Evolutionary conservation across 2,113 vertebrate genomes (phyloP).

Genomic region (Pheucticus melanocephalus): DNA sequence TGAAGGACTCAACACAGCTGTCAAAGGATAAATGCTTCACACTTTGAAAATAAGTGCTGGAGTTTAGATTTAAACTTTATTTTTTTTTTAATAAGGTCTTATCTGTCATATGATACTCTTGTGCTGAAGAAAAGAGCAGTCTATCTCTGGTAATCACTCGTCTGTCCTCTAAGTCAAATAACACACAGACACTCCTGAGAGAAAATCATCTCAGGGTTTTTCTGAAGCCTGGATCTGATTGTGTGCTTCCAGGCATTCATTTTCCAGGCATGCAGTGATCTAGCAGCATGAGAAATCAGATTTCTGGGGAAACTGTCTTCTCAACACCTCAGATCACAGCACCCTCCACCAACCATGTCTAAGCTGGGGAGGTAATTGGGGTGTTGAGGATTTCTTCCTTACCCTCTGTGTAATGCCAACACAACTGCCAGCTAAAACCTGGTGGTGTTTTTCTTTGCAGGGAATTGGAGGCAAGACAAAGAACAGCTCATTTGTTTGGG

Average conservation of each 20-base stretch:
- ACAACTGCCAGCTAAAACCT: background rate
- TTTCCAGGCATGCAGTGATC: background rate
- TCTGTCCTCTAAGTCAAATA: background rate
- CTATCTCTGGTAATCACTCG: background rate
- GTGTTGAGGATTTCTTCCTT: background rate
- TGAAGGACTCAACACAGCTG: background rate
- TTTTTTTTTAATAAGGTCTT: background rate
- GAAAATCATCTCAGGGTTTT: background rate
- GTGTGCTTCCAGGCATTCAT: background rate
- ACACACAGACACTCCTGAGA: background rate
- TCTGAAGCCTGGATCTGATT: background rate
- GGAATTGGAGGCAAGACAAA: background rate
- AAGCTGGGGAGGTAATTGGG: background rate
- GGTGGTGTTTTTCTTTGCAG: background rate
- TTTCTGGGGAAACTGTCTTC: background rate
- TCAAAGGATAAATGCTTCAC: background rate
- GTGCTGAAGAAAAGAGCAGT: background rate
- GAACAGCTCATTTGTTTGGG: conserved; percentile 8
- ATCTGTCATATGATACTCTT: background rate
- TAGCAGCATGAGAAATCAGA: background rate
- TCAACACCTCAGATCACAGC: background rate
- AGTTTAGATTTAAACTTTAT: background rate
- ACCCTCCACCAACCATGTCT: background rate
- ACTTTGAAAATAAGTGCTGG: background rate
- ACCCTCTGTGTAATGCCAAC: background rate